Evolutionary conservation across 2,888 invertebrate species (phyloP).

Genomic region (Cryptocephalus primarius): DNA sequence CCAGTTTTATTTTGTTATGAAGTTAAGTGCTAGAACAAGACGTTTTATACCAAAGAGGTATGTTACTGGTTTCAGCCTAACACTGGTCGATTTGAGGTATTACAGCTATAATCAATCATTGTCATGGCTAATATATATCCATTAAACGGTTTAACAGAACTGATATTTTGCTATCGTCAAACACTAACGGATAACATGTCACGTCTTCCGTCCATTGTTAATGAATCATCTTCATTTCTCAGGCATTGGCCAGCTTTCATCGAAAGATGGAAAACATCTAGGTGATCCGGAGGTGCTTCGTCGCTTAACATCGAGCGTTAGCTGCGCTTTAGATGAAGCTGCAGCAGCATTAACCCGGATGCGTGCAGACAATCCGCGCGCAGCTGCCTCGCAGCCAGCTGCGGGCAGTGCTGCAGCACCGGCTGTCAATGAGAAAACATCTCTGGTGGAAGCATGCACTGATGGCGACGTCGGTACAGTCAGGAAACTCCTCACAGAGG

Average conservation of each 20-base stretch:
- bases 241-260: conserved; percentile 74
- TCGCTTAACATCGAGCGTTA: conserved; percentile 68
- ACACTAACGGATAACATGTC: too few species aligned
- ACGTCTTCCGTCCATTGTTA: too few species aligned
- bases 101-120: too few species aligned
- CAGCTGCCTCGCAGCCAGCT: conserved; percentile 24
- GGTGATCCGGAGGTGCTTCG: conserved; percentile 83
- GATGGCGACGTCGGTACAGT: conserved; percentile 93
- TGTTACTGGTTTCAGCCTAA: too few species aligned
- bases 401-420: conserved; percentile 5
- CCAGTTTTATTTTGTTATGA: too few species aligned
- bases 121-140: too few species aligned
- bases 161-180: too few species aligned
- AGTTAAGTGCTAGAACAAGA: too few species aligned
- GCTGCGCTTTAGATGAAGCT: conserved; percentile 93
- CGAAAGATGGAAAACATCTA: conserved; percentile 71
- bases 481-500: conserved; percentile 83
- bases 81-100: too few species aligned
- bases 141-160: too few species aligned
- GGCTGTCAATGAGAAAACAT: conserved; percentile 26
- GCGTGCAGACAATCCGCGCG: conserved; percentile 69
- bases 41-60: too few species aligned
- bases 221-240: conserved; percentile 12
- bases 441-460: conserved; percentile 85
- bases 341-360: conserved; percentile 93